phyloP scores from a whole-genome alignment of 2,113 vertebrate species.

The Melierax canorus region DNA sequence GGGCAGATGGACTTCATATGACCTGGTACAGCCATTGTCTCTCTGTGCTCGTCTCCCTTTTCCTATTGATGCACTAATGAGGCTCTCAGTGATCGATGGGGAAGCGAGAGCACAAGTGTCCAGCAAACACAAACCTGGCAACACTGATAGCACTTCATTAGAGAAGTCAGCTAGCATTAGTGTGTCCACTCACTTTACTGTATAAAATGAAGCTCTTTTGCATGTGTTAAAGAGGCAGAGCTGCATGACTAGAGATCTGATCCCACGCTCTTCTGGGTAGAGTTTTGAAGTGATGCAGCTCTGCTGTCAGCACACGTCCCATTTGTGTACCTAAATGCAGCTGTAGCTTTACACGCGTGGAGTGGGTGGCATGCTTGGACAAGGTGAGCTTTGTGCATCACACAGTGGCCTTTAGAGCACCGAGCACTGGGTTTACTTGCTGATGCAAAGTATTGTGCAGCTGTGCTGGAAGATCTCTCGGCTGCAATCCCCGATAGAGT shows the following conservation, averaged over 20 bases:
- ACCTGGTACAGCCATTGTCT: too few relatives aligned
- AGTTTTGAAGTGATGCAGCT: neutral
- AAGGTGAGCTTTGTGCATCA: neutral
- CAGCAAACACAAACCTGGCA: neutral
- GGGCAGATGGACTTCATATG: neutral
- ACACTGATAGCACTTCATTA: neutral
- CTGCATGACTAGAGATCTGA: neutral
- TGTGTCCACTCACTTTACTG: too few relatives aligned
- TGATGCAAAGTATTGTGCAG: neutral
- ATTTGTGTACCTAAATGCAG: neutral
- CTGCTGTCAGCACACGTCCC: neutral
- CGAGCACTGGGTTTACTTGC: neutral
- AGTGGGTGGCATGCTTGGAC: neutral
- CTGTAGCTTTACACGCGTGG: neutral
- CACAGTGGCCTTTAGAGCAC: neutral
- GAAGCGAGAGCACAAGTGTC: neutral
- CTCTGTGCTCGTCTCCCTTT: neutral
- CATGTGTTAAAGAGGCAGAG: neutral
- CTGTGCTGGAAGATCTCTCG: neutral
- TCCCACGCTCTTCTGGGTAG: neutral
- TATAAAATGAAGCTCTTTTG: neutral
- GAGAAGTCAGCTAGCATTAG: neutral
- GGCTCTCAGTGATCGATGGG: neutral
- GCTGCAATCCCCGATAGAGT: neutral
- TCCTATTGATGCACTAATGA: rapidly evolving